Evolutionary conservation across 2,888 invertebrate species (phyloP).

Genomic region (Pardosa pseudoannulata): DNA sequence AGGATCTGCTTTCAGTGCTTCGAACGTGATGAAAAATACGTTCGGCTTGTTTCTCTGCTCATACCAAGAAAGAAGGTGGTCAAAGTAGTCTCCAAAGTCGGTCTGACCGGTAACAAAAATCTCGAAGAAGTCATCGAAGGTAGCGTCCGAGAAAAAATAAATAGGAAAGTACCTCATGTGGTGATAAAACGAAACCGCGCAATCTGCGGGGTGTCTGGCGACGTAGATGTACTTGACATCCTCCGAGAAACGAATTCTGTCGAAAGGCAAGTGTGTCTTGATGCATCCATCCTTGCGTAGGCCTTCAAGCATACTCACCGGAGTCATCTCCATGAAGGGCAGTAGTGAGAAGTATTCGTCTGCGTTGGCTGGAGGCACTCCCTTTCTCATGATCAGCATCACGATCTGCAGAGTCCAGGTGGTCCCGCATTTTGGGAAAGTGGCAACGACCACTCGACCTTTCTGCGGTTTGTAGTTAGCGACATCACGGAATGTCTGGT

Average conservation of each 20-base stretch:
- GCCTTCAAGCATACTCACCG: not conserved
- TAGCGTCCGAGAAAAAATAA: conserved; percentile 57
- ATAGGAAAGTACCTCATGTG: conserved; percentile 73
- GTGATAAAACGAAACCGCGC: conserved; percentile 78
- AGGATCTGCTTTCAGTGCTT: conserved; percentile 77
- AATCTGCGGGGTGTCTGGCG: conserved; percentile 79
- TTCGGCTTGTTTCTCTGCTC: conserved; percentile 75
- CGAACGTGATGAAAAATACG: conserved; percentile 77
- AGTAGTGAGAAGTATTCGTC: conserved; percentile 32
- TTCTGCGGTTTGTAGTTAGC: conserved; percentile 24
- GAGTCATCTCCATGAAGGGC: conserved; percentile 54
- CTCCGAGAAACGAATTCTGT: conserved; percentile 61
- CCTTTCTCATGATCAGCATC: conserved; percentile 29
- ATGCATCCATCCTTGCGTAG: conserved; percentile 56
- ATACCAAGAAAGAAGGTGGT: conserved; percentile 65
- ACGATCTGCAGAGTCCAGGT: conserved; percentile 56
- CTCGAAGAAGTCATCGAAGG: conserved; percentile 77
- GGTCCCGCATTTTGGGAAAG: conserved; percentile 66
- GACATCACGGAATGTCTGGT: conserved; percentile 25
- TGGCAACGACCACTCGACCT: conserved; percentile 32
- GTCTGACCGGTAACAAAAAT: conserved; percentile 77
- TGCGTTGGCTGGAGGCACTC: conserved; percentile 1
- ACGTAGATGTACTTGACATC: conserved; percentile 77
- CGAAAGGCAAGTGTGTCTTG: conserved; percentile 76
- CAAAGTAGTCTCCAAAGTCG: conserved; percentile 71